phyloP scores from a whole-genome alignment of 2,113 vertebrate species.

The Lathamus discolor region DNA sequence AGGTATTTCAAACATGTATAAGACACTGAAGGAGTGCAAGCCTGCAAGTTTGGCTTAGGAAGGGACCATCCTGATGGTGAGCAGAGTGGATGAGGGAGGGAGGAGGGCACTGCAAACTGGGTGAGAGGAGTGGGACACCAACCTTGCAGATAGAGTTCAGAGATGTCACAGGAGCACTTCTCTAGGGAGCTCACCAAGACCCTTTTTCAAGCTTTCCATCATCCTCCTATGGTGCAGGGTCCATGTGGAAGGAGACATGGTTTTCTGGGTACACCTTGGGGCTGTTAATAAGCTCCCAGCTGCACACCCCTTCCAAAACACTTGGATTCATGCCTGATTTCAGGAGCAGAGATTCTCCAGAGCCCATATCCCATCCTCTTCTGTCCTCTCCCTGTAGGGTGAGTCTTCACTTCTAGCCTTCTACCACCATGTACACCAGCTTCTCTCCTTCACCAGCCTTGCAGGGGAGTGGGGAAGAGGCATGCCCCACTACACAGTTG shows the following conservation, averaged over 20 bases:
- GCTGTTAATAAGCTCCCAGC: background rate
- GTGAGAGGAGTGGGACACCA: fast-evolving
- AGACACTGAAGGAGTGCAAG: background rate
- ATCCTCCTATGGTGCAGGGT: background rate
- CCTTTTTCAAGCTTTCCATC: background rate
- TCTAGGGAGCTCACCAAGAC: background rate
- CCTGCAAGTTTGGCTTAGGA: background rate
- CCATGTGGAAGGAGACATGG: background rate
- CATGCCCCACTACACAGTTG: too few relatives aligned
- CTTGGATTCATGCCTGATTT: background rate
- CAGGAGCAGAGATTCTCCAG: background rate
- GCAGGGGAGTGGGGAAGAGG: background rate
- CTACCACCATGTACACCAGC: background rate
- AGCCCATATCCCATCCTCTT: background rate
- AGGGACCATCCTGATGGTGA: background rate
- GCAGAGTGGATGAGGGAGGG: background rate
- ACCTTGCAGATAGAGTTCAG: slow-evolving; percentile 25
- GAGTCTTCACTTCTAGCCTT: background rate
- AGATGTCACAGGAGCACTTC: background rate
- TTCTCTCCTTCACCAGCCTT: background rate
- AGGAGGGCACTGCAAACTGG: background rate
- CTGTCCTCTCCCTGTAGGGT: background rate
- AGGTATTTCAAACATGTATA: background rate
- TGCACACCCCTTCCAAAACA: background rate
- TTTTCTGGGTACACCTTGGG: background rate